Conservation (phyloP, 2,113 vertebrate species). For the Mormoops blainvillei region DNA sequence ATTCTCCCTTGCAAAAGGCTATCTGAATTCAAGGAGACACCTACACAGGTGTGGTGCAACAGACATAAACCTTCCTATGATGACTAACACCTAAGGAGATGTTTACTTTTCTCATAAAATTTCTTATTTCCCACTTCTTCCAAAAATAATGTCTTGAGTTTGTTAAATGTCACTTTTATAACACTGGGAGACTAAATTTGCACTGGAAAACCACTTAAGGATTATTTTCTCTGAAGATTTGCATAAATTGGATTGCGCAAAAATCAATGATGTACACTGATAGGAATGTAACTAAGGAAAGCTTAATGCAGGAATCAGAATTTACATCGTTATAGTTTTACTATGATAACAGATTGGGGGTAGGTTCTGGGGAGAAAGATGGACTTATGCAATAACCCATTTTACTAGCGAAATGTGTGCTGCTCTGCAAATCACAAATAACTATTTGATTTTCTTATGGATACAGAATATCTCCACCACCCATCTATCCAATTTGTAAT, state of each 20-base stretch:
- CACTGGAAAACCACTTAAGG: neutral
- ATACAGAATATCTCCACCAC: neutral
- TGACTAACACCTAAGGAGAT: neutral
- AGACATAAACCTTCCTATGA: neutral
- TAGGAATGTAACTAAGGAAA: constrained; percentile 35
- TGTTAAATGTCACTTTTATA: neutral
- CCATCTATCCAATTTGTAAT: neutral
- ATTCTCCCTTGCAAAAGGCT: neutral
- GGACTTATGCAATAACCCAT: neutral
- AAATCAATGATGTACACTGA: constrained; percentile 3
- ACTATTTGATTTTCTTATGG: neutral
- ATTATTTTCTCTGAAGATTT: constrained; percentile 37
- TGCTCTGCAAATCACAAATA: neutral
- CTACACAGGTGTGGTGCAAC: neutral
- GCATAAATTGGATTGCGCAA: neutral
- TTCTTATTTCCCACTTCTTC: neutral
- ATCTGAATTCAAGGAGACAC: neutral
- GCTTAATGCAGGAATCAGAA: neutral
- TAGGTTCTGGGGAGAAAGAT: neutral
- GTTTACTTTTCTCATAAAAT: neutral
- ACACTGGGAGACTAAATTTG: neutral
- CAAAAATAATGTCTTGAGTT: neutral
- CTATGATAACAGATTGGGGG: neutral
- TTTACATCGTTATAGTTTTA: constrained; percentile 11
- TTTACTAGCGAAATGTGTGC: neutral